Evolutionary conservation across 1,140 invertebrate species (phyloP), one percentile per base, ranked within the genome.

Genomic region (Dermatophagoides farinae): DNA sequence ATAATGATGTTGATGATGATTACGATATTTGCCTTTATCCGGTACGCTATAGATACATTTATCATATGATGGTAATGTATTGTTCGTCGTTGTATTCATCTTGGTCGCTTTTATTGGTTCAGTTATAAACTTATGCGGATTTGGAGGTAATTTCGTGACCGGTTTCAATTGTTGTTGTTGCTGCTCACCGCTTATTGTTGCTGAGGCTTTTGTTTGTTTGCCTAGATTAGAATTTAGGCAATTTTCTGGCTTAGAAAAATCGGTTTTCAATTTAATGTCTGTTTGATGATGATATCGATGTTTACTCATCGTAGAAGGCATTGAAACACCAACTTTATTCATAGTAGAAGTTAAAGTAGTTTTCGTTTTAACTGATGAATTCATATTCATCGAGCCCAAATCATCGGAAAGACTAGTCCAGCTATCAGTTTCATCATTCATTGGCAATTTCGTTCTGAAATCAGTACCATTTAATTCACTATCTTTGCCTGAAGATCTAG

Each of bases 11-110:
- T 43, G 41, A 51, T 23, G 62, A 44, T 50, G 63, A 47, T 51
- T 57, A 9, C 64, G 58, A 22, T 49, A 47, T 52, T 60, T 60
- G 1, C 58, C 58, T 41, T 50, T 60, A 43, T 60, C 47, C 6
- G 58, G 44, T 23, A 60, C 41, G 50, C 44, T 50, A 43, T 60
- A 60, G 2, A 55, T 55, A 44, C 53, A 55, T 22, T 53, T 53
- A 22, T 53, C 51, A 22, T 44, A 44, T 16, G 20, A 11, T 20
- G 20, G 12, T 50, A 25, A 12, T 23, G n/a, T 18, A 23, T 20
- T 50, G 31, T 31, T 31, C 31, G 31, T 31, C 31, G 31, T 31
- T 8, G 31, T 31, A 31, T 31, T 31, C 31, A 31, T 31, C 8
- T 8, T 31, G 31, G 31, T 8, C 31, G 31, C 31, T 31, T 31